Evolutionary conservation across 2,888 invertebrate species (phyloP).

Genomic region (Tetrapedia diversipes): DNA sequence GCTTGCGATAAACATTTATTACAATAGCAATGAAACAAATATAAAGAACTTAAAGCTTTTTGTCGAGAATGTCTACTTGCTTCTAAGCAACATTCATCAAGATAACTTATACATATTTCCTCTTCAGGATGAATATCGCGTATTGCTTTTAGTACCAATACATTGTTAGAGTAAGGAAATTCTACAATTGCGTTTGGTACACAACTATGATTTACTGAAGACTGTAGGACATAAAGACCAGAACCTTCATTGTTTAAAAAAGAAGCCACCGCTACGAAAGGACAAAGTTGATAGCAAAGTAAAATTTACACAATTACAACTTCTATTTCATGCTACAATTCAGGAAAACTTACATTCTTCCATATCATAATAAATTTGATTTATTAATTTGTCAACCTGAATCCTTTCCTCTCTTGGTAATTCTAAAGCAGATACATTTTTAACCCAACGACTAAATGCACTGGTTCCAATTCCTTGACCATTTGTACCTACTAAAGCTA

Average conservation of each 20-base stretch:
- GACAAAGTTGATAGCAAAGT: slow-evolving; percentile 18
- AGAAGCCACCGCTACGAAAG: slow-evolving; percentile 86
- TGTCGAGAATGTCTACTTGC: slow-evolving; percentile 94
- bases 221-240: slow-evolving; percentile 93
- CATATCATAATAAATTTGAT: slow-evolving; percentile 91
- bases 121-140: slow-evolving; percentile 90
- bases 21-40: slow-evolving; percentile 93
- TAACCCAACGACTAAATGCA: slow-evolving; percentile 94
- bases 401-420: slow-evolving; percentile 88
- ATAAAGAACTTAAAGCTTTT: slow-evolving; percentile 91
- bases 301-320: neutral
- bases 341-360: slow-evolving; percentile 87
- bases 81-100: slow-evolving; percentile 92
- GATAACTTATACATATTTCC: slow-evolving; percentile 95
- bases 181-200: slow-evolving; percentile 93
- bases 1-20: slow-evolving; percentile 89
- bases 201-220: slow-evolving; percentile 96
- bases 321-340: neutral
- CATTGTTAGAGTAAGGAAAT: slow-evolving; percentile 92
- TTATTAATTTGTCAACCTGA: slow-evolving; percentile 90
- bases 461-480: slow-evolving; percentile 97
- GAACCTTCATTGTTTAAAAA: slow-evolving; percentile 97
- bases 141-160: slow-evolving; percentile 89
- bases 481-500: slow-evolving; percentile 92
- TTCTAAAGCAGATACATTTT: slow-evolving; percentile 88